phyloP scores from a whole-genome alignment of 2,797 vertebrate species.

The Manis crassicaudata region DNA sequence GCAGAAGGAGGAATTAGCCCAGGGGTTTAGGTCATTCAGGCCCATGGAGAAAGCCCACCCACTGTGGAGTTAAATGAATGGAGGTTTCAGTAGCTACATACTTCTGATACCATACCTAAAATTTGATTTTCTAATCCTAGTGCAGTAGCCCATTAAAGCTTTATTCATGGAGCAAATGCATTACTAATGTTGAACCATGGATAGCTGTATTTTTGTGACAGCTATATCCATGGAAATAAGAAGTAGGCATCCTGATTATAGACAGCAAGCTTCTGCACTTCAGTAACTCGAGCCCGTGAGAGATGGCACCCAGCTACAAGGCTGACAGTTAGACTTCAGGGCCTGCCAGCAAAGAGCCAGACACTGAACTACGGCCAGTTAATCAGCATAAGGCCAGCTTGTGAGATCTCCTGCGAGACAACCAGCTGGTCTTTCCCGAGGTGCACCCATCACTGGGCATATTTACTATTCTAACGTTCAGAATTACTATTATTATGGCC shows the following conservation, averaged over 20 bases:
- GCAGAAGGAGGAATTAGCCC: not conserved
- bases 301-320: not conserved
- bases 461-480: not conserved
- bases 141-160: not conserved
- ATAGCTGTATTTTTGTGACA: not conserved
- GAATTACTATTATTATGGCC: not conserved
- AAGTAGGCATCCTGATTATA: not conserved
- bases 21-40: not conserved
- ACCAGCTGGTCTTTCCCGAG: not conserved
- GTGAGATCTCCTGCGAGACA: not conserved
- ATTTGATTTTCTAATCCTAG: not conserved
- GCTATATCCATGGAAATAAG: not conserved
- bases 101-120: not conserved
- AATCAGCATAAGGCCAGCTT: not conserved
- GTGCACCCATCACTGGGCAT: too few relatives aligned
- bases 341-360: not conserved
- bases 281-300: not conserved
- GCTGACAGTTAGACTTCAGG: not conserved
- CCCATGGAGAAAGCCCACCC: not conserved
- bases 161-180: not conserved
- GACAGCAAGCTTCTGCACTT: not conserved
- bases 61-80: not conserved
- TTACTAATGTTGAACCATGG: not conserved
- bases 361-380: not conserved
- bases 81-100: not conserved